Percentiles rank a stretch among this genome's conserved stretches.
Evolutionary conservation across 2,113 vertebrate genomes (phyloP).

Genomic region (Chionodraco myersi): DNA sequence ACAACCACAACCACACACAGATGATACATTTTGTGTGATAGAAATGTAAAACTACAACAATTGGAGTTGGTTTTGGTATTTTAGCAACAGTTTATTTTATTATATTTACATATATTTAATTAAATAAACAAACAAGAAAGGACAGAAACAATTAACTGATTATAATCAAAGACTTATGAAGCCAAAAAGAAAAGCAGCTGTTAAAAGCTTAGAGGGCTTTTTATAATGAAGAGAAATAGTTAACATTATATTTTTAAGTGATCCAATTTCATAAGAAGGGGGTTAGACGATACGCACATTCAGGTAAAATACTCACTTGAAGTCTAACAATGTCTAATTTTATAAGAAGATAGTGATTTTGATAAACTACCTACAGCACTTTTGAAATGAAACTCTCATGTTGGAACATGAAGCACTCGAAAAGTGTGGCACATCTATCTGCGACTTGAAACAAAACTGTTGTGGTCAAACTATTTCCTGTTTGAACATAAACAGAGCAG

Average conservation of each 20-base stretch:
- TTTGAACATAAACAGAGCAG: neutral
- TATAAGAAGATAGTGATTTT: neutral
- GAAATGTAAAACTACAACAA: neutral
- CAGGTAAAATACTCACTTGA: too few species aligned
- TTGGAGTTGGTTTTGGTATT: neutral
- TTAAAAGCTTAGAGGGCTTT: neutral
- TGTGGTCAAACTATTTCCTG: slow-evolving; percentile 20
- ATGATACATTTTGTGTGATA: neutral
- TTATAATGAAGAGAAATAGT: neutral
- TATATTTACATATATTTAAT: too few species aligned
- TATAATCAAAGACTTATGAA: neutral
- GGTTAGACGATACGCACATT: too few species aligned
- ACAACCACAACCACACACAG: neutral
- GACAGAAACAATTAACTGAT: neutral
- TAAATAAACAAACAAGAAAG: neutral
- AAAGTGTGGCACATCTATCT: neutral
- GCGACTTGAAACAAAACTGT: neutral
- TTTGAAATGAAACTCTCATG: neutral
- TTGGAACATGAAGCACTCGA: neutral
- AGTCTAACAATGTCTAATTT: neutral
- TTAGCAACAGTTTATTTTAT: neutral
- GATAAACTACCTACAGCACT: neutral
- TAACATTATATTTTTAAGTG: neutral
- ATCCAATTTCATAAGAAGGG: too few species aligned
- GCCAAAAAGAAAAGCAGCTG: neutral